These are phyloP conservation scores for Accipiter cooperii DNA, from an alignment of 2,113 vertebrate species.

Conservation along the genomic window DNA sequence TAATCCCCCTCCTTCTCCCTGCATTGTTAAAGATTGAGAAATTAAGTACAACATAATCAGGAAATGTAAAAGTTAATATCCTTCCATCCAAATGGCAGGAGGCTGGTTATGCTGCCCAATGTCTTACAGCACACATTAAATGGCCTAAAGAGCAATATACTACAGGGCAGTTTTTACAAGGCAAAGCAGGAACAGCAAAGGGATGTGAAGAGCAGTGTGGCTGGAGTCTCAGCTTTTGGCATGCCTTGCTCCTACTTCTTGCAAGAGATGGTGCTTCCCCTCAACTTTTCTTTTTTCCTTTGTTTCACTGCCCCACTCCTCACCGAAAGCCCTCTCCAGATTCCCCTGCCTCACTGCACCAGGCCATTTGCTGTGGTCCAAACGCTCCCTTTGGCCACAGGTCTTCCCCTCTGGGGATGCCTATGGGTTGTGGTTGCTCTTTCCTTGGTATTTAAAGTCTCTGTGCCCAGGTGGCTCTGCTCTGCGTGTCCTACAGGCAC, in stretches of 20 bases:
- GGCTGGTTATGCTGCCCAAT: accelerated
- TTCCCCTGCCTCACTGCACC: neutral
- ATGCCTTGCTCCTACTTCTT: neutral
- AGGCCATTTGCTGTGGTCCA: neutral
- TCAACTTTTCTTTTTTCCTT: neutral
- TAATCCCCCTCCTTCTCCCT: neutral
- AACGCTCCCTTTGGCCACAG: neutral
- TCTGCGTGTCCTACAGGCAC: neutral
- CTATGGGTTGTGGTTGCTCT: neutral
- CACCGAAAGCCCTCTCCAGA: accelerated
- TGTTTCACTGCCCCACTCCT: neutral
- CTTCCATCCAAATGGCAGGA: neutral
- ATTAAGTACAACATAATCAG: neutral
- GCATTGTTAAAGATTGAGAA: neutral
- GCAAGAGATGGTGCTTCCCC: neutral
- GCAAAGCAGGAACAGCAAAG: neutral
- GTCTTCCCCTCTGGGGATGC: neutral
- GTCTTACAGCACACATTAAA: neutral
- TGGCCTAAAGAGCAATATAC: neutral
- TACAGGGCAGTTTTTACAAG: neutral
- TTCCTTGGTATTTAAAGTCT: neutral
- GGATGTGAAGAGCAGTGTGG: accelerated
- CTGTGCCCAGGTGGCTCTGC: neutral
- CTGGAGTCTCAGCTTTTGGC: neutral
- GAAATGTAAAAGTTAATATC: neutral